Evolutionary conservation across 2,797 vertebrate genomes (phyloP), one percentile per base, ranked within the genome.

Genomic region (Naso thynnoides): DNA sequence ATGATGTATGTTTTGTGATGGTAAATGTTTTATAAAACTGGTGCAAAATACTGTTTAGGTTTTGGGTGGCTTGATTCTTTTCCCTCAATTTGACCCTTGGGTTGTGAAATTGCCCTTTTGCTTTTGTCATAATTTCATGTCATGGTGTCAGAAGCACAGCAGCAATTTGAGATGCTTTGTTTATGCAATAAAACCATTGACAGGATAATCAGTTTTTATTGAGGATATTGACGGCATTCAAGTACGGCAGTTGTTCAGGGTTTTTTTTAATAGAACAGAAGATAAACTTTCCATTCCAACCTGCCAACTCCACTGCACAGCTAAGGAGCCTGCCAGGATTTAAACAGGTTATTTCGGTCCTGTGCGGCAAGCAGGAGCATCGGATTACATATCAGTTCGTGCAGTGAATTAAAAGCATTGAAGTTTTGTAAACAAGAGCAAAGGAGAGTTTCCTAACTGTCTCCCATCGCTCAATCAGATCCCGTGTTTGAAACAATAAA

Each of bases 291-390:
- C 45, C 49, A 76, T 47, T 52, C 47, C 41, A 48, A 8, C 44
- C 19, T 49, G 27, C 19, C 48, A 11, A 24, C 52, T 58, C 41
- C n/a, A 3, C 44, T 18, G 45, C 54, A 47, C 27, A 26, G 27
- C 49, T 29, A 9, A 31, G 3, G 8, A 49, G 54, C 56, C 63
- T 73, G 69, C 64, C 60, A 72, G 62, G 59, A 83, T 71, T 81
- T 66, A 71, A 85, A 81, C 24, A 15, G 68, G 72, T 85, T 90
- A 91, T 88, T 88, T 86, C 79, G 18, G 79, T 81, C 77, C 15
- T n/a, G 5, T 2, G 50, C 55, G 33, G 50, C 33, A 71, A 63
- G 64, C 7, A 19, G 71, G 18, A 23, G 76, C 10, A 39, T 66
- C 69, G 19, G 42, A 42, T 88, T 83, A 83, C 76, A 55, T 11